Conservation (phyloP, 2,888 invertebrate species). For the Coecobrya sp. region DNA sequence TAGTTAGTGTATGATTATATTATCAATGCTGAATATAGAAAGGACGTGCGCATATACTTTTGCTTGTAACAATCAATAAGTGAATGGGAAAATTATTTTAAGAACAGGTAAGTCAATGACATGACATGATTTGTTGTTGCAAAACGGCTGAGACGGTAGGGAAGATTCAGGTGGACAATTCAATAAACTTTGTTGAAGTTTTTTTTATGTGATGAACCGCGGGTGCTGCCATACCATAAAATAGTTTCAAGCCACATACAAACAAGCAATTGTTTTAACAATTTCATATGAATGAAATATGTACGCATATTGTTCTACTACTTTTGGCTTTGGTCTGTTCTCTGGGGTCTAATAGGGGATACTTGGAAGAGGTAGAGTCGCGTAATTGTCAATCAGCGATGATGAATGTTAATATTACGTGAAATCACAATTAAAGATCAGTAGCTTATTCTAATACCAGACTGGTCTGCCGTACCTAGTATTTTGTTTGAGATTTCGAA, state of each 20-base stretch:
- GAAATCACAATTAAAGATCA: neutral
- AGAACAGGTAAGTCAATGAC: constrained; percentile 66
- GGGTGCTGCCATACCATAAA: neutral
- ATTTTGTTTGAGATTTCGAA: neutral
- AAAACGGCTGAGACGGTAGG: neutral
- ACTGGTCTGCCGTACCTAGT: neutral
- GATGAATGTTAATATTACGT: neutral
- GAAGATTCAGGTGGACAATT: constrained; percentile 14
- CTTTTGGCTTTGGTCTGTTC: constrained; percentile 12
- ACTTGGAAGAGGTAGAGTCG: neutral
- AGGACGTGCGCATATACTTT: neutral
- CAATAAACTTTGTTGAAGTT: neutral
- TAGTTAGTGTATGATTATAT: neutral
- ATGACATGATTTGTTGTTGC: constrained; percentile 54
- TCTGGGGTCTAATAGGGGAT: neutral
- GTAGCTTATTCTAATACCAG: constrained; percentile 18
- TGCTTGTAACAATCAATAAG: constrained; percentile 31
- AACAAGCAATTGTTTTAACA: no score
- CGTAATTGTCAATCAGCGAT: constrained; percentile 15
- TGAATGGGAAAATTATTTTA: constrained; percentile 70
- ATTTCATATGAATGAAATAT: no score
- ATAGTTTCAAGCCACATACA: constrained; percentile 7
- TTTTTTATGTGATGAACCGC: neutral
- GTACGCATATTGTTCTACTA: neutral
- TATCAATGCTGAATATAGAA: neutral